Evolutionary conservation across 37 sponge, comb jelly and placozoan genomes (phyloP).

Genomic region (Spongilla lacustris): DNA sequence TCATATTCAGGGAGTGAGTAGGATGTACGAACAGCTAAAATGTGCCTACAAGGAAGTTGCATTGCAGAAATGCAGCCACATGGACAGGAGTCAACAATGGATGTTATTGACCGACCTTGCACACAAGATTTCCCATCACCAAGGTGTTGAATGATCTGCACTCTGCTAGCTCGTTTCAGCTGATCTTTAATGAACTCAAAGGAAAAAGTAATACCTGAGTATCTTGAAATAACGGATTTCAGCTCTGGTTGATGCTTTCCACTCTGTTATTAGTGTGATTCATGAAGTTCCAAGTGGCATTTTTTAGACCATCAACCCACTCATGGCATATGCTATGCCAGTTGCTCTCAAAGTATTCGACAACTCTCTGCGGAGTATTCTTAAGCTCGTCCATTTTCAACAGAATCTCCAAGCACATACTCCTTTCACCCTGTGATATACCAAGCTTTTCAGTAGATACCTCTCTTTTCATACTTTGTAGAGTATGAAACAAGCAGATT

Average conservation of each 20-base stretch:
- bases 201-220: constrained; percentile 11
- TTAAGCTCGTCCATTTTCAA: constrained; percentile 19
- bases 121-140: constrained; percentile 10
- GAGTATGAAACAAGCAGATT: constrained; percentile 70
- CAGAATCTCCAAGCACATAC: constrained; percentile 12
- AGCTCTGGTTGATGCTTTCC: constrained; percentile 51
- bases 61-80: constrained; percentile 15
- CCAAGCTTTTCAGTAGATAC: constrained; percentile 61
- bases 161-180: constrained; percentile 5
- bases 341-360: constrained; percentile 56
- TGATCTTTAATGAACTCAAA: constrained; percentile 15
- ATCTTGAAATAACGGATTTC: constrained; percentile 33
- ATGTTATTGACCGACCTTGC: constrained; percentile 18
- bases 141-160: constrained; percentile 13
- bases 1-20: constrained; percentile 2
- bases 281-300: constrained; percentile 35
- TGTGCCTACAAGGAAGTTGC: constrained; percentile 14
- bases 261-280: constrained; percentile 60
- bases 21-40: neutral
- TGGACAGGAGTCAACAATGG: constrained; percentile 8
- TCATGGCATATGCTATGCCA: constrained; percentile 73
- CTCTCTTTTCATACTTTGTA: constrained; percentile 40
- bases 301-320: constrained; percentile 64
- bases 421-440: constrained; percentile 6
- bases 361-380: constrained; percentile 11